Conservation (phyloP, 2,888 invertebrate genomes). For the Diaprepes abbreviatus region DNA sequence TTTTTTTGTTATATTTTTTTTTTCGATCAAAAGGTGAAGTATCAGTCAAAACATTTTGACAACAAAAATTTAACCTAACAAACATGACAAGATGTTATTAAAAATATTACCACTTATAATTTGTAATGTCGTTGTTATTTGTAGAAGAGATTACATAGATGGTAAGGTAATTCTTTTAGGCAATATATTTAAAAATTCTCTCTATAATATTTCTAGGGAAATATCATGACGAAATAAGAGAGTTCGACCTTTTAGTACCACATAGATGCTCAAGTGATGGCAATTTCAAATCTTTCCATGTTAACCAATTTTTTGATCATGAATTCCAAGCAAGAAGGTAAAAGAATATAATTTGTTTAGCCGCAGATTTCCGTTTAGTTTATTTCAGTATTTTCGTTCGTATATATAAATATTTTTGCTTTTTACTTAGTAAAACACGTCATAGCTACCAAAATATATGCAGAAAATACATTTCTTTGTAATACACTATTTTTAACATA, state of each 20-base stretch:
- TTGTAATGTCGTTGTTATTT: background rate
- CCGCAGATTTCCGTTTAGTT: no score
- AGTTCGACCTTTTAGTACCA: slow-evolving; percentile 68
- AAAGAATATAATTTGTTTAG: background rate
- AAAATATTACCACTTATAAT: background rate
- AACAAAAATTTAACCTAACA: no score
- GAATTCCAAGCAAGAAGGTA: slow-evolving; percentile 12
- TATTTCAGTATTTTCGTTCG: no score
- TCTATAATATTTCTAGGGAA: slow-evolving; percentile 61
- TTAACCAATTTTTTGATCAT: slow-evolving; percentile 68
- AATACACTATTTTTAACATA: no score
- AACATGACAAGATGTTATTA: background rate
- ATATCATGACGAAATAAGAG: slow-evolving; percentile 67
- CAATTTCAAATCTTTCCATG: slow-evolving; percentile 65
- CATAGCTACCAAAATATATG: no score
- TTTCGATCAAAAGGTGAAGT: no score
- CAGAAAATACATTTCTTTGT: no score
- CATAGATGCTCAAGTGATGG: slow-evolving; percentile 66
- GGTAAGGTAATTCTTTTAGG: background rate
- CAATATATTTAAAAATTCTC: no score
- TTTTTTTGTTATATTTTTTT: no score
- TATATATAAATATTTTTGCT: no score
- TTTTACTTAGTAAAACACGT: no score
- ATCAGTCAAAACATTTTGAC: background rate
- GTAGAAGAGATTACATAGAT: slow-evolving; percentile 5